phyloP scores from a whole-genome alignment of 2,888 invertebrate genomes.

The Calameuta pallipes region DNA sequence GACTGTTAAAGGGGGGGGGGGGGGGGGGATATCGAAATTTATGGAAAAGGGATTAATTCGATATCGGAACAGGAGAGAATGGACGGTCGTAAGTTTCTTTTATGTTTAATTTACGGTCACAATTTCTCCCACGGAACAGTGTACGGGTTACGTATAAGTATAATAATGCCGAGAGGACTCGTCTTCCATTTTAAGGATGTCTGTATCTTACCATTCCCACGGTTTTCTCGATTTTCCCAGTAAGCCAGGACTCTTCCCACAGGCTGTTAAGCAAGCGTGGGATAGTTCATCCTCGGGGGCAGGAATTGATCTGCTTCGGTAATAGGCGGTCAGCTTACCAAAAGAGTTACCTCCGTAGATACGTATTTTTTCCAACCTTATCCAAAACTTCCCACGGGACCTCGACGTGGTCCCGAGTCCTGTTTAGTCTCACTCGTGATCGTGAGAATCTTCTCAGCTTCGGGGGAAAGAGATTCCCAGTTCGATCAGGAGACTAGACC shows the following conservation, averaged over 20 bases:
- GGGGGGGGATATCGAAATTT: background rate
- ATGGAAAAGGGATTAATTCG: background rate
- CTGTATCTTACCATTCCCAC: slow-evolving; percentile 4
- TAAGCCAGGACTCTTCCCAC: slow-evolving; percentile 37
- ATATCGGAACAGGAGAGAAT: background rate
- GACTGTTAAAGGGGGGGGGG: background rate
- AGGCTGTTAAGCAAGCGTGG: slow-evolving; percentile 41
- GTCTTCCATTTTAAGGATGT: background rate
- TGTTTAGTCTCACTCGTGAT: slow-evolving; percentile 29
- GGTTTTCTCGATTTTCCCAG: slow-evolving; percentile 6
- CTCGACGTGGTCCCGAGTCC: slow-evolving; percentile 8
- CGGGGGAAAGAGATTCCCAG: slow-evolving; percentile 62
- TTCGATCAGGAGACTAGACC: slow-evolving; percentile 56
- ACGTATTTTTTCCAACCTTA: background rate
- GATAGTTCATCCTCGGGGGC: slow-evolving; percentile 46
- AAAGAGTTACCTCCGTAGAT: slow-evolving; percentile 41
- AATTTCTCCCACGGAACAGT: background rate
- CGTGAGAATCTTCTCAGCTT: slow-evolving; percentile 60
- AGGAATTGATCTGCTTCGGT: slow-evolving; percentile 49
- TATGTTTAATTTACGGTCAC: background rate
- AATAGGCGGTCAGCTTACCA: slow-evolving; percentile 49
- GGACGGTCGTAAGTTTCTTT: background rate
- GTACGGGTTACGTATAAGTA: background rate
- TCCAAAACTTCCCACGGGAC: slow-evolving; percentile 40
- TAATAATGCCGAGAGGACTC: background rate